Percentiles rank a stretch among this genome's conserved stretches.
Conservation (phyloP, 2,888 invertebrate genomes). For the Pachycephus smyrnensis region DNA sequence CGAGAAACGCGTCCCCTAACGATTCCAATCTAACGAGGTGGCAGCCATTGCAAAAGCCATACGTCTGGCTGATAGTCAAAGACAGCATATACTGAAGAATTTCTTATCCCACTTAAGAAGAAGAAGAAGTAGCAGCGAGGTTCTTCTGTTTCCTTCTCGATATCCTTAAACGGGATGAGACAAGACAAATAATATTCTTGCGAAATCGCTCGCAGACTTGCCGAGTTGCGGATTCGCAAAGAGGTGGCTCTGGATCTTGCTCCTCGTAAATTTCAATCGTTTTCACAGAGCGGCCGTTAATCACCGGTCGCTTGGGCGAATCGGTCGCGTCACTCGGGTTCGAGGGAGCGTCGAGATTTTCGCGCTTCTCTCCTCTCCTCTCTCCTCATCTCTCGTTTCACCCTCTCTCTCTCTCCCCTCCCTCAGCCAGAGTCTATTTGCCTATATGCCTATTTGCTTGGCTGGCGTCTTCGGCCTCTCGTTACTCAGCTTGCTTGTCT, state of each 20-base stretch:
- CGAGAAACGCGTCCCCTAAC: not conserved
- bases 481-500: slow-evolving; percentile 1
- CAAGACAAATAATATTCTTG: not conserved
- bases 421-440: not conserved
- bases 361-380: slow-evolving; percentile 22
- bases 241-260: slow-evolving; percentile 11
- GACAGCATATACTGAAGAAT: not conserved
- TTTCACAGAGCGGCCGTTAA: slow-evolving; percentile 40
- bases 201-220: not conserved
- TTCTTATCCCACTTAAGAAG: not conserved
- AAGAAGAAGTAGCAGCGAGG: not conserved
- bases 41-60: not conserved
- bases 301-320: slow-evolving; percentile 32
- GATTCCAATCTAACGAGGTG: not conserved
- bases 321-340: slow-evolving; percentile 12
- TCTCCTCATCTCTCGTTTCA: not conserved
- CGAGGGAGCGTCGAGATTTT: slow-evolving; percentile 19
- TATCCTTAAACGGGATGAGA: not conserved
- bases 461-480: not conserved
- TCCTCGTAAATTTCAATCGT: slow-evolving; percentile 44
- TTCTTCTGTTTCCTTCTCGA: not conserved
- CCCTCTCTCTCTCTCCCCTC: slow-evolving; percentile 11
- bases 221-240: not conserved
- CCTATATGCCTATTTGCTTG: not conserved
- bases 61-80: not conserved